Base-by-base conservation (phyloP, 2,113 vertebrate genomes). In the crab-eating macaque (Macaca fascicularis) region DNA sequence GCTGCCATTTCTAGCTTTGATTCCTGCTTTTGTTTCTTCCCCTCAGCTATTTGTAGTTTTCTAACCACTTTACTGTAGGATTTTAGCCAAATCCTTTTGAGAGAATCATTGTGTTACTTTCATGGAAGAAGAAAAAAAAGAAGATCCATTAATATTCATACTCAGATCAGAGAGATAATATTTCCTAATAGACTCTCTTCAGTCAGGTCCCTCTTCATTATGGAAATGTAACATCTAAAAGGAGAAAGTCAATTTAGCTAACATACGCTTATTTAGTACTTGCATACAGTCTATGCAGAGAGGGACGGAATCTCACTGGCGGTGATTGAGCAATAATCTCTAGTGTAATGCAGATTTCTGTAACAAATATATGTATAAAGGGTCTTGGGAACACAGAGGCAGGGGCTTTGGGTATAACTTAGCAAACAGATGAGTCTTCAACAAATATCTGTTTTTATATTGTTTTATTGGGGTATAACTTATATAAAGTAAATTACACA, bases 41-140 rank as follows among this genome's bases (percentile, higher is more conserved):
- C 35, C 9, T 59, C 32, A 25, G 20, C 27, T 76, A 20, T 79
- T 48, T 74, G 59, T 48, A 45, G 35, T 55, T 89, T 89, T 84
- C 55, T 90, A 59, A n/a, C 45, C 55, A 89, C 23, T 55, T 93
- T 76, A 20, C 64, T 72, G 23, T 70, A 87, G 93, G 55, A 72
- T 88, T 90, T 93, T 90, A 89, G 86, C 96, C 92, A 96, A 64
- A 38, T 96, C 13, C 40, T 79, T 97, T 96, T 55, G 45, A 90
- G 85, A 94, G 38, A 30, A 88, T 82, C n/a, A 78, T 82, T 30
- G 27, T 88, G 8, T 72, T 97, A 72, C 35, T 89, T 79, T 57
- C 52, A 64, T 25, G 19, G 79, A 80, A 74, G 83, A 20, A 64
- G 80, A 78, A 59, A 82, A 45, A 82, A 76, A 72, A 70, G 3